Evolutionary conservation across 92 coral and sea anemone species (phyloP).

Genomic region (Actinostola sp.): DNA sequence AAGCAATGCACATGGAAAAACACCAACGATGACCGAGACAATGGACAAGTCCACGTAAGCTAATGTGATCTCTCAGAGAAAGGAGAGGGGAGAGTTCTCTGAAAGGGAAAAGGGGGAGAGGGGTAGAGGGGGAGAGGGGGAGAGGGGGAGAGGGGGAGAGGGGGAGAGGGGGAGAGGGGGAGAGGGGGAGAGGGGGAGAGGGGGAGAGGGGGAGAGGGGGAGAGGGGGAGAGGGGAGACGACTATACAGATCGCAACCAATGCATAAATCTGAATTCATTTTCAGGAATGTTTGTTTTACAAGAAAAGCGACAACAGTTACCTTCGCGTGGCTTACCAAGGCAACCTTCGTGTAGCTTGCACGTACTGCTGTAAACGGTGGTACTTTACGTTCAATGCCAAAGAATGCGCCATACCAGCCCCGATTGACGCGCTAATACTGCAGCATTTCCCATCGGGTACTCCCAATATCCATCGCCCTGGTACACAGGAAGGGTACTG

Average conservation of each 20-base stretch:
- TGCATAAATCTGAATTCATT: not conserved
- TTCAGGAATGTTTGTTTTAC: conserved; percentile 51
- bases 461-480: conserved; percentile 48
- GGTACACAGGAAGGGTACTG: conserved; percentile 64
- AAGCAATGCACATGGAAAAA: conserved; percentile 57
- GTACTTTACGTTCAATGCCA: conserved; percentile 57
- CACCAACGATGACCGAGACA: conserved; percentile 31
- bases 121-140: too few relatives aligned
- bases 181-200: too few relatives aligned
- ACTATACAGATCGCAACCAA: too few relatives aligned
- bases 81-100: too few relatives aligned
- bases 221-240: too few relatives aligned
- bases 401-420: conserved; percentile 50
- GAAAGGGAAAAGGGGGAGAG: too few relatives aligned
- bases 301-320: conserved; percentile 32
- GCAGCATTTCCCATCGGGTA: conserved; percentile 5
- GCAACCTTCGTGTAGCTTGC: conserved; percentile 50
- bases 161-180: too few relatives aligned
- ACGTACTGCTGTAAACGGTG: conserved; percentile 52
- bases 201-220: too few relatives aligned
- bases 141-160: too few relatives aligned
- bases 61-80: too few relatives aligned
- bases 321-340: conserved; percentile 53
- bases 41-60: conserved; percentile 43
- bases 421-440: conserved; percentile 52